phyloP scores from a whole-genome alignment of 1,140 invertebrate species.

The Camponotus floridanus region DNA sequence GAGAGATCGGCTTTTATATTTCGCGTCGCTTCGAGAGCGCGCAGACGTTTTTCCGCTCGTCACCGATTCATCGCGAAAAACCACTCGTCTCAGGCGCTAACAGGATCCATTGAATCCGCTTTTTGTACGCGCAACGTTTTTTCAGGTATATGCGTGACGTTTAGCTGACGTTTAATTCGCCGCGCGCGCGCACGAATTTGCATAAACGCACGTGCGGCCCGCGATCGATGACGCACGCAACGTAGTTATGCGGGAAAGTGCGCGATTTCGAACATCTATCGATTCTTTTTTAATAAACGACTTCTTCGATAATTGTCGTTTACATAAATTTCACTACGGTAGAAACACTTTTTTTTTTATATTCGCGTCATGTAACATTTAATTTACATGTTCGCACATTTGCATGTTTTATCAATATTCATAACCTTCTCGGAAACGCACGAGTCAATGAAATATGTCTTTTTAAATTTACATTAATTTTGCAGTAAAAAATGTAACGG shows the following conservation, averaged over 20 bases:
- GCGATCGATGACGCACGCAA: slow-evolving; percentile 10
- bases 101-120: slow-evolving; percentile 1
- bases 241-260: not conserved
- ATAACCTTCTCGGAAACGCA: not conserved
- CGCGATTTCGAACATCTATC: not conserved
- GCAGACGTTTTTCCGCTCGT: not conserved
- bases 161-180: not conserved
- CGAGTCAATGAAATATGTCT: slow-evolving; percentile 17
- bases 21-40: not conserved
- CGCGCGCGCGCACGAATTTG: slow-evolving; percentile 12
- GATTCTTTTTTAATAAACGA: not conserved
- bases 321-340: not conserved
- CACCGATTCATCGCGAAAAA: slow-evolving; percentile 37
- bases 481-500: not conserved
- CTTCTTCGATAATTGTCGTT: not conserved
- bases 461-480: slow-evolving; percentile 12
- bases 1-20: slow-evolving; percentile 51
- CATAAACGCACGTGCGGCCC: slow-evolving; percentile 21
- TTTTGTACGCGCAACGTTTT: not conserved
- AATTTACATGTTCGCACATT: slow-evolving; percentile 13
- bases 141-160: not conserved
- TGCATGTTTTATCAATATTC: slow-evolving; percentile 37
- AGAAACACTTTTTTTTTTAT: not conserved
- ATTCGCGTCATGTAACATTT: not conserved
- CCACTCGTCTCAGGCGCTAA: slow-evolving; percentile 4